A percentile compares a stretch with the other conserved stretches of the same genome.
phyloP scores from a whole-genome alignment of 2,113 vertebrate species.

The Cinclus mexicanus region DNA sequence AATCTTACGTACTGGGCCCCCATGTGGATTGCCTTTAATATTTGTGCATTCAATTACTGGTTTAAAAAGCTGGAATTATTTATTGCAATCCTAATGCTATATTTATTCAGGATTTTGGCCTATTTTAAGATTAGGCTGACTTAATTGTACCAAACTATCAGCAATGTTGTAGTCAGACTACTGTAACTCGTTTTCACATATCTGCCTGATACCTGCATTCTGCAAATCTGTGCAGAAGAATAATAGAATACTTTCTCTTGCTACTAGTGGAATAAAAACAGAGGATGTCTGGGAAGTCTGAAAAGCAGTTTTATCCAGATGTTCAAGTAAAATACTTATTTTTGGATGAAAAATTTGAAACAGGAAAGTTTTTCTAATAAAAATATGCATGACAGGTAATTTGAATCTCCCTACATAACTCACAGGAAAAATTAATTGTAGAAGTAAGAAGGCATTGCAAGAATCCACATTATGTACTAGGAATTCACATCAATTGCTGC shows the following conservation, averaged over 20 bases:
- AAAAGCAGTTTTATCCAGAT: neutral
- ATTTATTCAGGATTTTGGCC: conserved; percentile 69
- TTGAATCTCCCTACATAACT: neutral
- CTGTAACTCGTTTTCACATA: conserved; percentile 12
- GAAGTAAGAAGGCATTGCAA: neutral
- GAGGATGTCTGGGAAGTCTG: neutral
- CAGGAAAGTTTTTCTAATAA: neutral
- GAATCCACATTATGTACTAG: neutral
- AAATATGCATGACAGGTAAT: neutral
- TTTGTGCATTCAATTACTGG: conserved; percentile 46
- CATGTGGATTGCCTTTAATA: conserved; percentile 50
- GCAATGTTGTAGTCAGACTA: neutral
- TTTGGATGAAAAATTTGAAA: neutral
- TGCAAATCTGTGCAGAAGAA: neutral
- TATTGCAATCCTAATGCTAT: conserved; percentile 48
- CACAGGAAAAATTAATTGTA: neutral
- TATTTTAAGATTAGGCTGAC: conserved; percentile 70
- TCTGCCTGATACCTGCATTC: neutral
- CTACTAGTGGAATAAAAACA: neutral
- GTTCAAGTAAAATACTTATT: neutral
- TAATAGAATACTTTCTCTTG: neutral
- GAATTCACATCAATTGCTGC: neutral
- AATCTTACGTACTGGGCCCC: conserved; percentile 34
- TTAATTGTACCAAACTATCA: conserved; percentile 69
- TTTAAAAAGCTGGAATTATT: conserved; percentile 64